Conservation (phyloP, 2,888 invertebrate species). For the Tetropium fuscum region DNA sequence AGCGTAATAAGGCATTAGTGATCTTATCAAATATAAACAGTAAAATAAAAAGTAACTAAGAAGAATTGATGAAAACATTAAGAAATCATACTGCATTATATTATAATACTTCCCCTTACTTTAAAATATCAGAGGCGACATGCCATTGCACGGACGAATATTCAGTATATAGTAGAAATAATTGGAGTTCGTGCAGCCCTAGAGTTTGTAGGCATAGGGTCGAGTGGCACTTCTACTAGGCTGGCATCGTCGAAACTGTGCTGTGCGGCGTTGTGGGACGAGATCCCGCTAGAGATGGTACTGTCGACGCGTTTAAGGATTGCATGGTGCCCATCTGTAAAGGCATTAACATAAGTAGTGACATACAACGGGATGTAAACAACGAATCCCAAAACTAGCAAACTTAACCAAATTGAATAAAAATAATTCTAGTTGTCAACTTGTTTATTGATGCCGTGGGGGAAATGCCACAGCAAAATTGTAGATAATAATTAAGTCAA, state of each 20-base stretch:
- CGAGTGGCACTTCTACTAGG: constrained; percentile 42
- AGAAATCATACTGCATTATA: not conserved
- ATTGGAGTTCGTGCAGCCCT: constrained; percentile 37
- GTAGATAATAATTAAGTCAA: too few relatives aligned
- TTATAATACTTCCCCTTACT: not conserved
- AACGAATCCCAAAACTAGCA: too few relatives aligned
- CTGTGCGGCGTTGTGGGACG: constrained; percentile 92
- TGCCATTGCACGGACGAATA: constrained; percentile 1
- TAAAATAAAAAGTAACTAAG: not conserved
- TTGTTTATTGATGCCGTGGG: not conserved
- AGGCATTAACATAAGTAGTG: too few relatives aligned
- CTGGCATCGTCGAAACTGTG: constrained; percentile 90
- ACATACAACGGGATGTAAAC: too few relatives aligned
- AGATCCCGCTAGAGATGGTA: constrained; percentile 89
- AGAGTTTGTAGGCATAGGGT: constrained; percentile 32
- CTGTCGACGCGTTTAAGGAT: constrained; percentile 84
- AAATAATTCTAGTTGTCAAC: too few relatives aligned
- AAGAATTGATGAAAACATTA: not conserved
- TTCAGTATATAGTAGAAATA: constrained; percentile 41
- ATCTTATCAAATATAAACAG: too few relatives aligned
- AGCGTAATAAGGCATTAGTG: too few relatives aligned
- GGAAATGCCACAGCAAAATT: not conserved
- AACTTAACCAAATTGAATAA: too few relatives aligned
- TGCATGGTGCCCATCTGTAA: constrained; percentile 91
- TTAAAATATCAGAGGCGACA: too few relatives aligned